Percentiles rank a stretch among this genome's conserved stretches.
Evolutionary conservation across 2,797 vertebrate genomes (phyloP).

Genomic region (Danio jaintianensis): DNA sequence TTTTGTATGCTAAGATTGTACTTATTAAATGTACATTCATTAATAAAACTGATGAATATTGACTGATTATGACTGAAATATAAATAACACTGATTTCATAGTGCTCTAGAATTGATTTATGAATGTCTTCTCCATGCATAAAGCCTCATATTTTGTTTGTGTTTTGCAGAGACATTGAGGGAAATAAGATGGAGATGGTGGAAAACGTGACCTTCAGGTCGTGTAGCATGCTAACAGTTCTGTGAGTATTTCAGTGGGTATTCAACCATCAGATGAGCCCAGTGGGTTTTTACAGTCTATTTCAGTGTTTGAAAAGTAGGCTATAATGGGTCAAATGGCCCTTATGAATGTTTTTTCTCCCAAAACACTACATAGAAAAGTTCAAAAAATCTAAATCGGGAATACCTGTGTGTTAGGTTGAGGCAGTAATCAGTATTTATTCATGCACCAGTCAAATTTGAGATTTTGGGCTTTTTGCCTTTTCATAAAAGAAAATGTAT

Average conservation of each 20-base stretch:
- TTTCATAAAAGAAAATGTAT: no score
- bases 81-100: no score
- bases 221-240: constrained; percentile 89
- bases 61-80: no score
- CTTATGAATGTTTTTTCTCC: background rate
- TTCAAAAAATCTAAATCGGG: background rate
- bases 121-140: background rate
- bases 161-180: constrained; percentile 89
- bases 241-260: constrained; percentile 82
- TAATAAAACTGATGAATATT: no score
- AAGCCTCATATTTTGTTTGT: constrained; percentile 25
- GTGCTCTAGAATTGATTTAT: constrained; percentile 18
- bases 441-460: no score
- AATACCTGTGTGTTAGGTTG: no score
- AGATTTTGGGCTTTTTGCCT: no score
- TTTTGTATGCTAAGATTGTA: no score
- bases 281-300: background rate
- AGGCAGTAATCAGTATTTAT: no score
- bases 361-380: background rate
- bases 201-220: constrained; percentile 88
- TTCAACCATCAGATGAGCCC: background rate
- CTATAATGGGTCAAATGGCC: background rate
- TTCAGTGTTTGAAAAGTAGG: background rate
- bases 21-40: no score
- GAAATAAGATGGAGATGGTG: constrained; percentile 89